These are phyloP conservation scores for Patella ulyssiponensis DNA, from an alignment of 2,888 invertebrate genomes.

Conservation along the genomic window DNA sequence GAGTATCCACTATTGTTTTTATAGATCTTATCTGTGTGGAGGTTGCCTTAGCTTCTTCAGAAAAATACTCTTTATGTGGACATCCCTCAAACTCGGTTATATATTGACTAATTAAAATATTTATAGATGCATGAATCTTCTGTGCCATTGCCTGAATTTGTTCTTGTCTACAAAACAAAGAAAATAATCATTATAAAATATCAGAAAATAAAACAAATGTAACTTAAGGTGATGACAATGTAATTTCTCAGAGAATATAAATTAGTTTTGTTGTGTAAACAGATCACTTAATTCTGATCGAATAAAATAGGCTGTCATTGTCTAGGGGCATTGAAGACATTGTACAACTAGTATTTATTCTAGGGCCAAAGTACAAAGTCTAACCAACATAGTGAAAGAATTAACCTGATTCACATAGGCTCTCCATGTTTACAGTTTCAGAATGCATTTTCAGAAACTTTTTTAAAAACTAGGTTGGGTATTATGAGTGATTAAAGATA, in stretches of 20 bases:
- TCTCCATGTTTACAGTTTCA: too few relatives aligned
- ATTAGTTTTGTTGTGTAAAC: too few relatives aligned
- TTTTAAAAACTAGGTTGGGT: background rate
- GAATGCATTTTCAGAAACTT: background rate
- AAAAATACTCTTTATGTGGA: background rate
- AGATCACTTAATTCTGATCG: too few relatives aligned
- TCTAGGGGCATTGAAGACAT: too few relatives aligned
- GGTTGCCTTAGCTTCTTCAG: background rate
- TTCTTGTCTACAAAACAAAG: background rate
- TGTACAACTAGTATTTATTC: too few relatives aligned
- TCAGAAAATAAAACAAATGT: too few relatives aligned
- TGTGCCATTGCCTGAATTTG: background rate
- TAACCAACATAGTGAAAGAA: too few relatives aligned
- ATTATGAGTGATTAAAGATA: background rate
- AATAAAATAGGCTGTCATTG: too few relatives aligned
- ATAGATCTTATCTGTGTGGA: background rate
- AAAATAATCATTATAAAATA: background rate
- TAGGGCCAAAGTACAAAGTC: too few relatives aligned
- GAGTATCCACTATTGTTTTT: conserved; percentile 5
- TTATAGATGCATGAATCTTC: background rate
- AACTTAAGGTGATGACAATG: too few relatives aligned
- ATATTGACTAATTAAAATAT: background rate
- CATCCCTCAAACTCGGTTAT: background rate
- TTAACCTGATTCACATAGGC: too few relatives aligned
- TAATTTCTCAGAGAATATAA: too few relatives aligned